Base-by-base conservation (phyloP, 2,888 invertebrate species). In the Leptothorax acervorum region DNA sequence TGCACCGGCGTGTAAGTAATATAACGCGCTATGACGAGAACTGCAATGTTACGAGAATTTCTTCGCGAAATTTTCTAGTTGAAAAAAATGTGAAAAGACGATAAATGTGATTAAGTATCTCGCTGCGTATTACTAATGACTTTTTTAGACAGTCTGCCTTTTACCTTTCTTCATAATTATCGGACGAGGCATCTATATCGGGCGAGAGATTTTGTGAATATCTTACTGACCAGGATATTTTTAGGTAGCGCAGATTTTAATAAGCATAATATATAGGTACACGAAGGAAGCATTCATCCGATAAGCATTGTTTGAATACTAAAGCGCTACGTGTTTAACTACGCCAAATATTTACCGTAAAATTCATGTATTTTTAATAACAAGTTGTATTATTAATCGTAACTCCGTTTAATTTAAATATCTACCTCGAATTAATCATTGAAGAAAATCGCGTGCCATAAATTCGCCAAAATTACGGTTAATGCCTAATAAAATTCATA, bases 251-350 rank as follows among this genome's bases (percentile, higher is more conserved):
- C 60, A 48, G n/a, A 57, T 71, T 81, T 81, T 60, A 71, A 79
- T 71, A 71, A 71, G 48, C 39, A 28, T 39, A 18, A 28, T 39
- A 60, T 55, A 28, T 48, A 15, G 42, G 9, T 12, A 18, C 53
- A 65, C 23, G 18, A 45, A 60, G 23, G 4, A 48, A 35, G 45
- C 28, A 39, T 71, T 60, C 48, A 71, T 71, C 57, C 48, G 60
- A 71, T 79, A 79, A 79, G 55, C 71, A 71, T 48, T n/a, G n/a
- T n/a, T n/a, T 79, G 60, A 71, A 79, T 71, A 79, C 51, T 71
- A 71, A 71, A 71, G 39, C 60, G 60, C 60, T 55, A 28, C 35
- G 70, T 71, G 70, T 60, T 79, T 48, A 79, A 23, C 57, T 31
- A 48, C 28, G 48, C 35, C 48, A 71, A 79, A 79, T 79, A 79